phyloP scores from a whole-genome alignment of 2,888 invertebrate species.

The Galeruca laticollis region DNA sequence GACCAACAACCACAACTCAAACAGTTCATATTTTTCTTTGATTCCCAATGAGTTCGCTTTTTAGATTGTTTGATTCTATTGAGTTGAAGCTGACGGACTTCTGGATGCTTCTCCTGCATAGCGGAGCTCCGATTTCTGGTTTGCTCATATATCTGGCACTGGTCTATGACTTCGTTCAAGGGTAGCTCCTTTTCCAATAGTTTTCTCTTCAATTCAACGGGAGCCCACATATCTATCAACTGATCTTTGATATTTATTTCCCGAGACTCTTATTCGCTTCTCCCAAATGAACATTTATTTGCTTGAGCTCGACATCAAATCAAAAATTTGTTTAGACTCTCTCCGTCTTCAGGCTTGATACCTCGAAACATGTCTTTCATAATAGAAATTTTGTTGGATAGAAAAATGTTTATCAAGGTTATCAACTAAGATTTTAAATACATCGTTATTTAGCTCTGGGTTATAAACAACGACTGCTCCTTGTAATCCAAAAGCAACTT shows the following conservation, averaged over 20 bases:
- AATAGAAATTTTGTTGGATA: slow-evolving; percentile 54
- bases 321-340: slow-evolving; percentile 47
- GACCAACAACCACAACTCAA: too few relatives aligned
- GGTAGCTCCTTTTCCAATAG: slow-evolving; percentile 43
- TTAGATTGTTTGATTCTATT: too few relatives aligned
- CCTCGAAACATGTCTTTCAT: slow-evolving; percentile 54
- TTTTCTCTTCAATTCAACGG: slow-evolving; percentile 47
- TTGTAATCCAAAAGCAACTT: slow-evolving; percentile 52
- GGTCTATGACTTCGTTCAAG: slow-evolving; percentile 33
- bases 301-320: slow-evolving; percentile 55
- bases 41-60: too few relatives aligned
- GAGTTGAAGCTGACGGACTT: too few relatives aligned
- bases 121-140: slow-evolving; percentile 33
- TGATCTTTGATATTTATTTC: slow-evolving; percentile 50
- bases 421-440: slow-evolving; percentile 50
- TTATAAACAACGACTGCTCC: slow-evolving; percentile 48
- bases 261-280: slow-evolving; percentile 43
- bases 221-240: slow-evolving; percentile 49
- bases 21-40: too few relatives aligned
- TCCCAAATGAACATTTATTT: slow-evolving; percentile 54
- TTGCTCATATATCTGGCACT: slow-evolving; percentile 38
- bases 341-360: slow-evolving; percentile 45
- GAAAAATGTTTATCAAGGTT: slow-evolving; percentile 54
- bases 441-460: slow-evolving; percentile 42
- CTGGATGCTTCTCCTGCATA: too few relatives aligned